Evolutionary conservation across 2,797 vertebrate species (phyloP), one percentile per base, ranked within the genome.

Genomic region (Sebastes umbrosus): DNA sequence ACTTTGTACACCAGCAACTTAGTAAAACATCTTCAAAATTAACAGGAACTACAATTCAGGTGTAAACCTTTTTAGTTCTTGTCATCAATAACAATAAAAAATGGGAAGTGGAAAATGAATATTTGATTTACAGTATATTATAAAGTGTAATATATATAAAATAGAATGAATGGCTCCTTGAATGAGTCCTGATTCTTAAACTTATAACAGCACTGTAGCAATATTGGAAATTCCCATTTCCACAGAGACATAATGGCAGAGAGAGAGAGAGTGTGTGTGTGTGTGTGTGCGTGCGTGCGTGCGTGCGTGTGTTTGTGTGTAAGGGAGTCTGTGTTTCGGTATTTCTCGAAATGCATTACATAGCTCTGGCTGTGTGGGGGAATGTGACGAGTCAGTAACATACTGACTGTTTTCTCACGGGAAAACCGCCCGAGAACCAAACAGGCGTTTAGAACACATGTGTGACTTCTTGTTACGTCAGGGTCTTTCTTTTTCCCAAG

Each of bases 321-420:
- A 20, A 14, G 12, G 7, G 68, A 22, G 58, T 68, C 18, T 55
- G 82, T 77, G 69, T 88, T 84, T 73, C 68, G 87, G 84, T 82
- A 90, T 91, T 89, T 92, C 82, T 90, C 84, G 54, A 88, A 88
- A 94, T 93, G 84, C 81, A 66, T 89, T 74, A 73, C 90, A 90
- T 91, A 88, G 85, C 90, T 90, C 75, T 79, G 91, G 81, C 92
- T 84, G 88, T 87, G 72, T 59, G 72, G 84, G 84, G 93, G 93
- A 94, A 95, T 95, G 94, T 94, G 87, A 88, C 88, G 80, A 88
- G 75, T 90, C 76, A 68, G 90, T 92, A 92, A 81, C 85, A 89
- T 82, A 66, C 81, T 27, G 59, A 80, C 87, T 90, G 90, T 93
- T 92, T 95, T 95, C 95, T 94, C 94, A 95, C 90, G 92, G 94